Evolutionary conservation across 2,888 invertebrate species (phyloP).

Genomic region (Campoplex capitator): DNA sequence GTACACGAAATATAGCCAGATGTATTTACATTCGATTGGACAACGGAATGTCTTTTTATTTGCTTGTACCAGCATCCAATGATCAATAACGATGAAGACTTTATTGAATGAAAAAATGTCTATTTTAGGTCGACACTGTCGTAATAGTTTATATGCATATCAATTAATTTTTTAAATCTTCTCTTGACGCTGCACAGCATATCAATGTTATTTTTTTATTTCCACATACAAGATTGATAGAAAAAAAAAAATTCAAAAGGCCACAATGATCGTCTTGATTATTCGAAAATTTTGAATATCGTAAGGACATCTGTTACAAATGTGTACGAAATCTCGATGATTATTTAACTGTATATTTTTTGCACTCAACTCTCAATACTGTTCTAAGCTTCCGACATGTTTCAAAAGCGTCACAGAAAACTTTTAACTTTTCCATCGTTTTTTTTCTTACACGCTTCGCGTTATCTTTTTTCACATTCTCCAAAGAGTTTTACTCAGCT

Average conservation of each 20-base stretch:
- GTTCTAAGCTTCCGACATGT: constrained; percentile 7
- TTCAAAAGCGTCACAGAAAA: constrained; percentile 46
- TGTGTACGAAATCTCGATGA: not conserved
- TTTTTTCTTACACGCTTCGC: constrained; percentile 8
- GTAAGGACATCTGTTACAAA: not conserved
- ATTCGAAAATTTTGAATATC: too few species aligned
- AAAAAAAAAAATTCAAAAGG: too few species aligned
- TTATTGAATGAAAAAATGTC: not conserved
- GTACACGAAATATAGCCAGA: not conserved
- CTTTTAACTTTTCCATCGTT: constrained; percentile 24
- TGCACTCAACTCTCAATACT: constrained; percentile 27
- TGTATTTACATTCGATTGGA: not conserved
- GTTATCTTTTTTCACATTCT: constrained; percentile 33
- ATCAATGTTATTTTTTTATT: too few species aligned
- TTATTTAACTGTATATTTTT: constrained; percentile 37
- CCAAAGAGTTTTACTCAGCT: constrained; percentile 53
- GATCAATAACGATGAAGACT: not conserved
- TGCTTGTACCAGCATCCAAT: not conserved
- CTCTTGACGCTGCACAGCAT: too few species aligned
- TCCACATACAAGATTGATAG: too few species aligned
- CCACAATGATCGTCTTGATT: not conserved
- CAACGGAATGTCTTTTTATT: not conserved
- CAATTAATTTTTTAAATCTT: too few species aligned
- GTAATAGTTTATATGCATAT: too few species aligned
- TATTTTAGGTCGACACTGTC: too few species aligned